These are phyloP conservation scores for Tachycineta bicolor DNA, from an alignment of 2,113 vertebrate species.

Conservation along the genomic window DNA sequence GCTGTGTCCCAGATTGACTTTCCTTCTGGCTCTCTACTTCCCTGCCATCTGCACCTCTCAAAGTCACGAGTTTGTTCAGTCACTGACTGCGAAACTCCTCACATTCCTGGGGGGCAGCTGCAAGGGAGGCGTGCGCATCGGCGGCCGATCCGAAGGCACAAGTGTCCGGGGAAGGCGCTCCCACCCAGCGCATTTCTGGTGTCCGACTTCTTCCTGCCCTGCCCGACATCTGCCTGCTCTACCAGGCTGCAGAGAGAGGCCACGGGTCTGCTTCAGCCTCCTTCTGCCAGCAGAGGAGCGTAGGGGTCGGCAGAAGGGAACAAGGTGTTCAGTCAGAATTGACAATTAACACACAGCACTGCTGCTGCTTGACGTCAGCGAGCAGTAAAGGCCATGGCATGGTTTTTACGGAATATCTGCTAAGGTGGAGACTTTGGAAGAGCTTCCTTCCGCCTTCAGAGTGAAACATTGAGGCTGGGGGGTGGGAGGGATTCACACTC, in stretches of 20 bases:
- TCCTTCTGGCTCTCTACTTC: background rate
- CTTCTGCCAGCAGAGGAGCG: background rate
- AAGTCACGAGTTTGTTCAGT: background rate
- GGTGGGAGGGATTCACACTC: background rate
- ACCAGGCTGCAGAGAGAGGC: background rate
- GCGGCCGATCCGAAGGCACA: background rate
- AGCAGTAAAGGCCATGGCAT: background rate
- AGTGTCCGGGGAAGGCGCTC: background rate
- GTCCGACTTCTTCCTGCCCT: background rate
- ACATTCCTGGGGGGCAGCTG: background rate
- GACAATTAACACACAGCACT: background rate
- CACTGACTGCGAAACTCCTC: background rate
- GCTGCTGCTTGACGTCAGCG: background rate
- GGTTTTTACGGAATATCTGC: background rate
- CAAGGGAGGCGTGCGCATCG: background rate
- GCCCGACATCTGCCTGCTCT: background rate
- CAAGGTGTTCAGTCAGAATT: background rate
- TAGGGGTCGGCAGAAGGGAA: background rate
- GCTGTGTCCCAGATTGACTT: background rate
- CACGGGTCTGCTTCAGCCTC: background rate
- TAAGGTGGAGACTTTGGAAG: background rate
- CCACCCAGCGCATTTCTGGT: background rate
- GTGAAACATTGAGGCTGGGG: background rate
- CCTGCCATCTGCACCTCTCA: background rate
- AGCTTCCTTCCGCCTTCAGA: background rate